phyloP scores from a whole-genome alignment of 23 tunicate genomes.

The Ascidia mentula region DNA sequence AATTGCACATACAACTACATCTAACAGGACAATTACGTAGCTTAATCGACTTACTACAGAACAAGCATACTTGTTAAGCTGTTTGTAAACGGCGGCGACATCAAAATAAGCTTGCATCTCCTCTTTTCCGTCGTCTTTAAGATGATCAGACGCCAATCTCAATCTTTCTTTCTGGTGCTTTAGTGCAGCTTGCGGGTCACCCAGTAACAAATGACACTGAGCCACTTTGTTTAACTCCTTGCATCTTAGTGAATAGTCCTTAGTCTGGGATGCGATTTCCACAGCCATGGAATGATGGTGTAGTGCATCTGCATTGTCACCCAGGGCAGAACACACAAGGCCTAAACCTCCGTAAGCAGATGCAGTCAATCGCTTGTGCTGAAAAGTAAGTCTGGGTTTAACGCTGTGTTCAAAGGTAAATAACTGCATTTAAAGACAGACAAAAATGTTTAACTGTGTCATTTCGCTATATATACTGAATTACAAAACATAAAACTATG shows the following conservation, averaged over 20 bases:
- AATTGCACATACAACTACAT: too few species aligned
- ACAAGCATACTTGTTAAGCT: constrained; percentile 34
- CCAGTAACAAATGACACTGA: constrained; percentile 21
- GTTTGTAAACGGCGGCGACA: constrained; percentile 55
- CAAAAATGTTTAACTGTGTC: too few species aligned
- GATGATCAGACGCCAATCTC: constrained; percentile 23
- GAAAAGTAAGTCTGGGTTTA: too few species aligned
- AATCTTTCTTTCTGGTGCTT: constrained; percentile 43
- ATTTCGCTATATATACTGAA: too few species aligned
- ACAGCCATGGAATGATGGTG: constrained; percentile 42
- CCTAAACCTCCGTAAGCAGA: constrained; percentile 72
- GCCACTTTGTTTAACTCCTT: constrained; percentile 62
- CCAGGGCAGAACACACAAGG: constrained; percentile 23
- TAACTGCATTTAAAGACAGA: neutral
- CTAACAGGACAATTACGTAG: too few species aligned
- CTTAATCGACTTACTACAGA: neutral
- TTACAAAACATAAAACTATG: too few species aligned
- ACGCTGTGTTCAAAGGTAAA: neutral
- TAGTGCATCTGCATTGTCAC: constrained; percentile 40
- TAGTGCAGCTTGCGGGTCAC: constrained; percentile 50
- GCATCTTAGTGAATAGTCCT: constrained; percentile 34
- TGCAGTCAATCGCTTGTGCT: constrained; percentile 42
- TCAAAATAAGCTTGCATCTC: constrained; percentile 50
- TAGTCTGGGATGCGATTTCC: constrained; percentile 7
- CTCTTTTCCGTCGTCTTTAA: constrained; percentile 45